Evolutionary conservation across 2,797 vertebrate genomes (phyloP).

Genomic region (Mus spretus): DNA sequence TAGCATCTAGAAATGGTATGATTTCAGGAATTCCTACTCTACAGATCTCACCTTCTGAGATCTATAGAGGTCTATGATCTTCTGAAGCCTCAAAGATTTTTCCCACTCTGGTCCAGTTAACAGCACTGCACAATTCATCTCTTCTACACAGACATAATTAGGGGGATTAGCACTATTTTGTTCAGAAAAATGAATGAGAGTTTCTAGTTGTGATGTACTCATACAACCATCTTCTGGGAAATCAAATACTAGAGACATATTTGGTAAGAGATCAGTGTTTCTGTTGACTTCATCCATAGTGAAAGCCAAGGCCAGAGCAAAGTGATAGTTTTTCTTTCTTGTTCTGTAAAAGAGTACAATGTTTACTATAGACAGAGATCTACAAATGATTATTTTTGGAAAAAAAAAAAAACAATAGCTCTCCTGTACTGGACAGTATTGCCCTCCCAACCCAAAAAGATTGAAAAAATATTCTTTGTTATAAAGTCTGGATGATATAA

Average conservation of each 20-base stretch:
- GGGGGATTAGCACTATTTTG: fast-evolving
- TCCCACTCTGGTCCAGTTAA: not conserved
- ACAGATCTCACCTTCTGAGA: not conserved
- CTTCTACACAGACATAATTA: not conserved
- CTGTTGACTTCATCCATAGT: not conserved
- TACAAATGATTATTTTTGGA: not conserved
- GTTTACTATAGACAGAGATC: no score
- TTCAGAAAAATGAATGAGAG: fast-evolving
- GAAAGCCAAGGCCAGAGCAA: not conserved
- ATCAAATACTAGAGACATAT: not conserved
- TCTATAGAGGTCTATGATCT: fast-evolving
- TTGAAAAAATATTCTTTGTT: no score
- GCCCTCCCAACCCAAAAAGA: no score
- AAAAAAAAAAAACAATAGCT: no score
- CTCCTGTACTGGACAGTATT: not conserved
- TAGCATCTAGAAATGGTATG: fast-evolving
- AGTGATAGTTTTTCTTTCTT: not conserved
- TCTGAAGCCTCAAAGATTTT: fast-evolving
- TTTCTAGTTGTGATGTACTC: fast-evolving
- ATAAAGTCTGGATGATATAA: not conserved
- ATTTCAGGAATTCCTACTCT: fast-evolving
- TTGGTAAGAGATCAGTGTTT: not conserved
- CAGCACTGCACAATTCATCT: fast-evolving
- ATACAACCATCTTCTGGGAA: no score
- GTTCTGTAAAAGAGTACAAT: not conserved